phyloP scores from a whole-genome alignment of 2,888 invertebrate genomes.

The Drosophila neotestacea region DNA sequence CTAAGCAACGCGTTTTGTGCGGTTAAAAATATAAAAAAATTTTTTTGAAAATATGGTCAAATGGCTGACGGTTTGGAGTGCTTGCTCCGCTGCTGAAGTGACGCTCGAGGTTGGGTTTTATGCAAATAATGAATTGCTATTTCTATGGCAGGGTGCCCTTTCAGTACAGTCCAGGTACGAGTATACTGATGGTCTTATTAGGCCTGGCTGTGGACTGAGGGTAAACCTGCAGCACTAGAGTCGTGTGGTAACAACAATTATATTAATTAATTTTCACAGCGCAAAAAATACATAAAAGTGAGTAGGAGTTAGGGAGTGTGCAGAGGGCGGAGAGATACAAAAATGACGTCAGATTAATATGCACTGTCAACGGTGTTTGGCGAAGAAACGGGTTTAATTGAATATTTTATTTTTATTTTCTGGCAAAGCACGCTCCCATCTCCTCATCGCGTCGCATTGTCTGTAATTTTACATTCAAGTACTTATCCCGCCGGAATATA shows the following conservation, averaged over 20 bases:
- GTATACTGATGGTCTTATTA: conserved; percentile 44
- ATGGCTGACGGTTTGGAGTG: conserved; percentile 36
- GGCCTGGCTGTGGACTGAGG: conserved; percentile 32
- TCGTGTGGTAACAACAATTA: conserved; percentile 71
- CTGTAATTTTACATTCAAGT: conserved; percentile 76
- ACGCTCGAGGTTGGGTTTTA: conserved; percentile 54
- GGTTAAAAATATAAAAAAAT: conserved; percentile 16
- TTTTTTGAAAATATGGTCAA: conserved; percentile 42
- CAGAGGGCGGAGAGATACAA: conserved; percentile 19
- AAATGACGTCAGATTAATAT: conserved; percentile 73
- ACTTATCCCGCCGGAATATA: conserved; percentile 78
- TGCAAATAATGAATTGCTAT: conserved; percentile 60
- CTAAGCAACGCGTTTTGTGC: conserved; percentile 32
- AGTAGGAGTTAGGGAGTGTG: no score
- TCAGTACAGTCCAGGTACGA: conserved; percentile 16
- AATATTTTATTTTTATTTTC: conserved; percentile 75
- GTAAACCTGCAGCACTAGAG: conserved; percentile 19
- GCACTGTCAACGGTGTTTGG: conserved; percentile 70
- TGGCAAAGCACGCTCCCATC: conserved; percentile 8
- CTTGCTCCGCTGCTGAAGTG: conserved; percentile 41
- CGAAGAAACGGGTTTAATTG: conserved; percentile 73
- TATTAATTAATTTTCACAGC: conserved; percentile 71
- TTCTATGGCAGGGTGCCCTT: conserved; percentile 42
- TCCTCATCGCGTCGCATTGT: conserved; percentile 21
- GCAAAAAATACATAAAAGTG: conserved; percentile 33